Conservation (phyloP, 92 coral and sea anemone species). For the Umimayanthus chanpuru region DNA sequence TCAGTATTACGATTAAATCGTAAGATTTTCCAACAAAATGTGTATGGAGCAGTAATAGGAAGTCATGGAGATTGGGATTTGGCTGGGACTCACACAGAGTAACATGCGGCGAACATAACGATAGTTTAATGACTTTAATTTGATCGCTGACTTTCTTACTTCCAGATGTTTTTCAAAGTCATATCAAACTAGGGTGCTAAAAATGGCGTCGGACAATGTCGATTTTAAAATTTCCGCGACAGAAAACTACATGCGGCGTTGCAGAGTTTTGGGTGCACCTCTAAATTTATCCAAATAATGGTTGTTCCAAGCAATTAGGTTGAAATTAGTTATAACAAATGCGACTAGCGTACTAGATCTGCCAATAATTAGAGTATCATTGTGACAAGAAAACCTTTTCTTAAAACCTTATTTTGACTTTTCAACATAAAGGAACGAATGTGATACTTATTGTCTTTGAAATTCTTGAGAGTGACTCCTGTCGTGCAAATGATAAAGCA, state of each 20-base stretch:
- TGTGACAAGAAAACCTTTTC: slow-evolving; percentile 8
- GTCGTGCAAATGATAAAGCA: slow-evolving; percentile 36
- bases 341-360: slow-evolving; percentile 12
- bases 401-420: slow-evolving; percentile 37
- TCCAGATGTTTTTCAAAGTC: slow-evolving; percentile 30
- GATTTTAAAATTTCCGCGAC: background rate
- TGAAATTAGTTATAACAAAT: slow-evolving; percentile 42
- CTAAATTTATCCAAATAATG: slow-evolving; percentile 10
- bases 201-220: slow-evolving; percentile 1
- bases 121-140: slow-evolving; percentile 38
- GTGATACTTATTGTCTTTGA: slow-evolving; percentile 43
- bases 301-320: slow-evolving; percentile 44
- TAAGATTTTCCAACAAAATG: slow-evolving; percentile 20
- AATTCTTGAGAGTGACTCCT: slow-evolving; percentile 33
- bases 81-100: slow-evolving; percentile 39
- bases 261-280: background rate
- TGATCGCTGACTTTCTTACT: slow-evolving; percentile 15
- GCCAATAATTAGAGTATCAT: slow-evolving; percentile 41
- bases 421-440: slow-evolving; percentile 37
- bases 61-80: slow-evolving; percentile 3
- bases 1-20: slow-evolving; percentile 8
- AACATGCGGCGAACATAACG: slow-evolving; percentile 44
- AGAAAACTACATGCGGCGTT: slow-evolving; percentile 28
- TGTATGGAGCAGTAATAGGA: slow-evolving; percentile 29
- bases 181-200: slow-evolving; percentile 22